Evolutionary conservation across 2,888 invertebrate species (phyloP).

Genomic region (Hemistola chrysoprasaria): DNA sequence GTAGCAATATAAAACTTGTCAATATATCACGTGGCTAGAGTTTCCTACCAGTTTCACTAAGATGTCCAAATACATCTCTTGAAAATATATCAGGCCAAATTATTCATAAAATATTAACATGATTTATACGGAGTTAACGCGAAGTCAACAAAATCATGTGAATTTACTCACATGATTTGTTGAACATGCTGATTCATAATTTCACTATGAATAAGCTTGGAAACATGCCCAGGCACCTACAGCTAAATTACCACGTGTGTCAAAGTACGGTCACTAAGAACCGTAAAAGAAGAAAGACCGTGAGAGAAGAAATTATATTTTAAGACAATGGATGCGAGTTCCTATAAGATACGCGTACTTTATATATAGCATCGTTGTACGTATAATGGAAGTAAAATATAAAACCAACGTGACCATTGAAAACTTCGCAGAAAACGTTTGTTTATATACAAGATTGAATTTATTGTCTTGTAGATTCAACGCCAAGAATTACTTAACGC

Average conservation of each 20-base stretch:
- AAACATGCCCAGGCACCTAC: slow-evolving; percentile 20
- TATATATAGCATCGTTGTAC: too few species aligned
- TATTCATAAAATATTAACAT: too few species aligned
- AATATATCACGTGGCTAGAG: too few species aligned
- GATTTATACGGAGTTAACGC: not conserved
- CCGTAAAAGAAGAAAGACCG: too few species aligned
- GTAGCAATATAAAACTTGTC: too few species aligned
- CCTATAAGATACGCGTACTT: not conserved
- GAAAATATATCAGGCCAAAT: too few species aligned
- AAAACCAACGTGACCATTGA: not conserved
- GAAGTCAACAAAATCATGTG: slow-evolving; percentile 21
- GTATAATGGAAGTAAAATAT: not conserved
- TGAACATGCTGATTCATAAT: slow-evolving; percentile 10
- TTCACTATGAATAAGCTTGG: slow-evolving; percentile 21
- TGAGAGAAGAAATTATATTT: too few species aligned
- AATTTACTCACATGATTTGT: slow-evolving; percentile 30
- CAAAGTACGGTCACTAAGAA: not conserved
- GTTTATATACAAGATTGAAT: slow-evolving; percentile 1
- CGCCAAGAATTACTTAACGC: slow-evolving; percentile 8
- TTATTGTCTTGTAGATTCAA: slow-evolving; percentile 5
- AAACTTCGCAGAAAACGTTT: slow-evolving; percentile 4
- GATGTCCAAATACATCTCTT: too few species aligned
- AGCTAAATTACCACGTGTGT: slow-evolving; percentile 19
- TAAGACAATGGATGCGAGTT: slow-evolving; percentile 3
- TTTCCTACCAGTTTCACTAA: too few species aligned